Evolutionary conservation across 1,140 invertebrate genomes (phyloP).

Genomic region (Chionoecetes opilio): DNA sequence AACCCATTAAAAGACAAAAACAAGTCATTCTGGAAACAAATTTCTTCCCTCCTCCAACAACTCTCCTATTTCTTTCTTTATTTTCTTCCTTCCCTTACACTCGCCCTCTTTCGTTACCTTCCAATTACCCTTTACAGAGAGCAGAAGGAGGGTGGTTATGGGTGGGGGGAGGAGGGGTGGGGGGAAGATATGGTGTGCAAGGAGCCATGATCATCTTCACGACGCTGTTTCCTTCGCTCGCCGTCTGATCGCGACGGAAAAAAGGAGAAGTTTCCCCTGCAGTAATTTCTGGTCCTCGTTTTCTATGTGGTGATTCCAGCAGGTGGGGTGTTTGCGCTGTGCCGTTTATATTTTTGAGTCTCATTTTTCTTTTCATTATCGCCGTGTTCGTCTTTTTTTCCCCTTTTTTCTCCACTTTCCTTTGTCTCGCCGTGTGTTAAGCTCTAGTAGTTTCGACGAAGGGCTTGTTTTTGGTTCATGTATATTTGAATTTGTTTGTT

Average conservation of each 20-base stretch:
- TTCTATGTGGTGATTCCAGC: not conserved
- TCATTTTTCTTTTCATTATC: no score
- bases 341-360: not conserved
- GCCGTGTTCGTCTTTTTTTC: no score
- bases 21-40: not conserved
- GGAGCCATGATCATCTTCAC: not conserved
- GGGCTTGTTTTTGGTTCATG: not conserved
- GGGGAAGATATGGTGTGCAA: not conserved
- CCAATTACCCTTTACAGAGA: not conserved
- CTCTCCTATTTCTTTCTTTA: not conserved
- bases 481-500: not conserved
- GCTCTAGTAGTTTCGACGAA: not conserved
- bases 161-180: not conserved
- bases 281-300: no score
- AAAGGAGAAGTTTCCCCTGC: no score
- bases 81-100: constrained; percentile 11
- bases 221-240: no score
- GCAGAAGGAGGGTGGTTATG: no score
- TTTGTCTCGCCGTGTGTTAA: not conserved
- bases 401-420: no score
- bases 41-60: constrained; percentile 7
- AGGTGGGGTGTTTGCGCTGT: not conserved
- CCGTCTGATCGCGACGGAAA: no score
- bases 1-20: not conserved
- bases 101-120: not conserved